Base-by-base conservation (phyloP, 1,140 invertebrate genomes). In the Drosophila pseudoobscura region DNA sequence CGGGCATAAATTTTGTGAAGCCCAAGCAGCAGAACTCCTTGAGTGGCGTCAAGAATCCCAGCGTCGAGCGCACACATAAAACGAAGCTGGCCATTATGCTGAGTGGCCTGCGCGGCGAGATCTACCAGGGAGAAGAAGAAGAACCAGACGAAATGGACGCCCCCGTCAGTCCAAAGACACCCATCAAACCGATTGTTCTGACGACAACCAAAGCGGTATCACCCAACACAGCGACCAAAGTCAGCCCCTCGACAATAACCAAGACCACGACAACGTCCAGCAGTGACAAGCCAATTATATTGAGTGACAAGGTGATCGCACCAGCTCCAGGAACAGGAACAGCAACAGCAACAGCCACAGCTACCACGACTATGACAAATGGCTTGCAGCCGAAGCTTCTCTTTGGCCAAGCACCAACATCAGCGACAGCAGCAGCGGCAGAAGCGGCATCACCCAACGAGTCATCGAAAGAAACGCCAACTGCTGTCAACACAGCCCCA, bases 61-160 rank as follows among this genome's bases (percentile, higher is more conserved):
- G 72, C 8, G 56, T 91, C 17, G 91, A 91, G 31, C 80, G 87
- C n/a, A 89, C 76, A 7, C 76, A 91, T 35, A 91, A 91, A 65
- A 85, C 80, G 3, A 91, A 91, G 59, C 51, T 91, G 41, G 87
- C 91, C 0, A 54, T 91, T 4, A 91, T 91, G 88, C 56, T 91
- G 7, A 90, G 84, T 49, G 88, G 89, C 1, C 50, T 91, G 7
- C 65, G 75, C 11, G 91, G 91, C 17, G 91, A 91, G 72, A 72
- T 91, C 8, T 89, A 91, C 55, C 63, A 77, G 3, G 80, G 63
- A 8, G 71, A 80, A 13, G 71, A 80, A 13, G 43, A 53, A 26
- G 43, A 53, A 2, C 35, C 57, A 6, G 85, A 89, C 69, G 74
- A 80, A 39, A 15, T 53, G 0, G 83, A 87, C 22, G 43, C 69